These are phyloP conservation scores for Aspidoscelis tigris DNA, from an alignment of 2,113 vertebrate genomes.

Conservation along the genomic window DNA sequence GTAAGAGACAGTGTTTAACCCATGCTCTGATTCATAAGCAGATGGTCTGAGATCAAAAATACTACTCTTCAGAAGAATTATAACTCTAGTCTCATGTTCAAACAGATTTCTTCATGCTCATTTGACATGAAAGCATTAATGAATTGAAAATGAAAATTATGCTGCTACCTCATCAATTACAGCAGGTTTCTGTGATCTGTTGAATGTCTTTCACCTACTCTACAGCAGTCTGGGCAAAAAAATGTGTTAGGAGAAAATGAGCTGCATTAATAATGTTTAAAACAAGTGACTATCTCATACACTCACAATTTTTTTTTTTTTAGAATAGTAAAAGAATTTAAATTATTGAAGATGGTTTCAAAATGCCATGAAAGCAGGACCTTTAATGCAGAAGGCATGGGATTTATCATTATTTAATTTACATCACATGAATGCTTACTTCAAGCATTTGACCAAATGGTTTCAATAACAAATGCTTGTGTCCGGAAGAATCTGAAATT, in stretches of 20 bases:
- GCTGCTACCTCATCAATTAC: background rate
- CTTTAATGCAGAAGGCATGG: background rate
- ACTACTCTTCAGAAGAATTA: conserved; percentile 10
- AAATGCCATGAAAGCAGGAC: conserved; percentile 1
- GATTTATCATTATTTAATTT: too few relatives aligned
- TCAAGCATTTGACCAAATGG: background rate
- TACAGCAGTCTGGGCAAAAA: background rate
- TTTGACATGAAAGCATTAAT: conserved; percentile 6
- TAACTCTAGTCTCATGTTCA: background rate
- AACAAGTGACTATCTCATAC: background rate
- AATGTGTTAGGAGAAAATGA: conserved; percentile 6
- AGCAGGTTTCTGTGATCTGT: conserved; percentile 16
- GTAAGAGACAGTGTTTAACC: conserved; percentile 32
- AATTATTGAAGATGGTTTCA: background rate
- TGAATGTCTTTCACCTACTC: conserved; percentile 16
- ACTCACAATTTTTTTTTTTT: background rate
- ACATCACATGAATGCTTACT: background rate
- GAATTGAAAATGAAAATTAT: conserved; percentile 3
- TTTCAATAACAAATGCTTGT: background rate
- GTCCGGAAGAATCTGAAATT: background rate
- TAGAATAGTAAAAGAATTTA: background rate
- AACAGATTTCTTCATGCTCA: background rate
- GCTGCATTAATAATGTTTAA: conserved; percentile 23
- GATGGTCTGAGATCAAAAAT: background rate
- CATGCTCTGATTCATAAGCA: background rate